phyloP scores from a whole-genome alignment of 2,888 invertebrate genomes.

The Mesopsocus fuscifrons region DNA sequence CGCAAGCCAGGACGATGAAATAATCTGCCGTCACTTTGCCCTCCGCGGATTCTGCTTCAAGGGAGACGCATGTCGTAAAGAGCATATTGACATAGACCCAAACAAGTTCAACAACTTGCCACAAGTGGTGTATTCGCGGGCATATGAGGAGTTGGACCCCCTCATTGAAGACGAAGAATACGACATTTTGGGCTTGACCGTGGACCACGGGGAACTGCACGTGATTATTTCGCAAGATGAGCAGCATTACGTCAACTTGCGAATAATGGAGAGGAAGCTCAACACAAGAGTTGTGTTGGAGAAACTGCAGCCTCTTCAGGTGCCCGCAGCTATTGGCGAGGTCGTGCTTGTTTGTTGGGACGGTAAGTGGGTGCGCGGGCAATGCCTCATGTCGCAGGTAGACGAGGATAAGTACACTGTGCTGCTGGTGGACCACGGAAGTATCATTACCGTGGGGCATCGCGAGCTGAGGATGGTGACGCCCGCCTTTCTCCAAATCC shows the following conservation, averaged over 20 bases:
- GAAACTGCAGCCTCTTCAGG: background rate
- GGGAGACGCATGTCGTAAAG: conserved; percentile 1
- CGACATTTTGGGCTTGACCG: background rate
- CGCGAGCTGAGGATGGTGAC: background rate
- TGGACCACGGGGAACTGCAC: background rate
- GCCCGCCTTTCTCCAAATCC: background rate
- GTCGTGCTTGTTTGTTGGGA: background rate
- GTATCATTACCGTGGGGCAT: background rate
- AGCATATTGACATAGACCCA: background rate
- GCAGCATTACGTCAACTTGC: background rate
- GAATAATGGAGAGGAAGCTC: no score
- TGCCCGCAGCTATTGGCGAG: background rate
- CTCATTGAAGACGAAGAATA: background rate
- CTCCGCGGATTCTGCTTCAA: background rate
- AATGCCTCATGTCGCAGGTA: background rate
- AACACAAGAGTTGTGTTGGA: background rate
- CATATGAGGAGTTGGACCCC: background rate
- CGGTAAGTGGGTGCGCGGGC: background rate
- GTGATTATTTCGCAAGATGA: background rate
- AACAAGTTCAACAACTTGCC: background rate
- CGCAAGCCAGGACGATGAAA: background rate
- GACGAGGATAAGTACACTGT: background rate
- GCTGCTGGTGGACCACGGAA: background rate
- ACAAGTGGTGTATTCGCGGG: background rate
- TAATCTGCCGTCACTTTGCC: background rate